Conservation (phyloP, 2,888 invertebrate genomes). For the Eretmocerus hayati region DNA sequence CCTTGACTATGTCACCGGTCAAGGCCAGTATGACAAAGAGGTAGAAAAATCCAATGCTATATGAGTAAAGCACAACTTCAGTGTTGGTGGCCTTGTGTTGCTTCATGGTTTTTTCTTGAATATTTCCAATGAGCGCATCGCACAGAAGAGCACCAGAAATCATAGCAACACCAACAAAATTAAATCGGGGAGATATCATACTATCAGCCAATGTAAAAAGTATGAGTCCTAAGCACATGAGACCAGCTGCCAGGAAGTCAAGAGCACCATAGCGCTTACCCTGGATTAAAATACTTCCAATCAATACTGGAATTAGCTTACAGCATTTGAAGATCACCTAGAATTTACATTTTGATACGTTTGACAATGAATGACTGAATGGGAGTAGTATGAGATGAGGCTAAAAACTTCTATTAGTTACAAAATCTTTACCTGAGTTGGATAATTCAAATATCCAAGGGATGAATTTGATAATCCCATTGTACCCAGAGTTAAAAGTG, state of each 20-base stretch:
- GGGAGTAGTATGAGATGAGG: no score
- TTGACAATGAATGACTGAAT: no score
- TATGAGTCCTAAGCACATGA: constrained; percentile 85
- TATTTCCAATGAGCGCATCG: constrained; percentile 93
- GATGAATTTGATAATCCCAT: constrained; percentile 96
- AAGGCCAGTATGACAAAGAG: constrained; percentile 65
- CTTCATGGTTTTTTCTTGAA: constrained; percentile 93
- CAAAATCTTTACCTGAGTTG: constrained; percentile 61
- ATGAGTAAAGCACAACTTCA: constrained; percentile 90
- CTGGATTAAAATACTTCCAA: constrained; percentile 89
- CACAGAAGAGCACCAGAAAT: constrained; percentile 82
- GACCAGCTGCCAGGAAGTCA: constrained; percentile 75
- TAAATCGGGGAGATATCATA: constrained; percentile 67
- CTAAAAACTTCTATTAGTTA: background rate
- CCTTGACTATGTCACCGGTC: constrained; percentile 68
- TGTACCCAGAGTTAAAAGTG: constrained; percentile 83
- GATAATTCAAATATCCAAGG: constrained; percentile 90
- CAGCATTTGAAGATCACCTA: constrained; percentile 93
- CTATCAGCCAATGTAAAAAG: constrained; percentile 84
- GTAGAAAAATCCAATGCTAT: constrained; percentile 79
- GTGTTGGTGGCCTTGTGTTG: constrained; percentile 74
- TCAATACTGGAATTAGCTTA: constrained; percentile 90
- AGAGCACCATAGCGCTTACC: constrained; percentile 76
- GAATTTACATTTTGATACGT: constrained; percentile 5
- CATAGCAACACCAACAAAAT: constrained; percentile 63